Base-by-base conservation (phyloP, 2,113 vertebrate genomes). In the Rattus norvegicus region DNA sequence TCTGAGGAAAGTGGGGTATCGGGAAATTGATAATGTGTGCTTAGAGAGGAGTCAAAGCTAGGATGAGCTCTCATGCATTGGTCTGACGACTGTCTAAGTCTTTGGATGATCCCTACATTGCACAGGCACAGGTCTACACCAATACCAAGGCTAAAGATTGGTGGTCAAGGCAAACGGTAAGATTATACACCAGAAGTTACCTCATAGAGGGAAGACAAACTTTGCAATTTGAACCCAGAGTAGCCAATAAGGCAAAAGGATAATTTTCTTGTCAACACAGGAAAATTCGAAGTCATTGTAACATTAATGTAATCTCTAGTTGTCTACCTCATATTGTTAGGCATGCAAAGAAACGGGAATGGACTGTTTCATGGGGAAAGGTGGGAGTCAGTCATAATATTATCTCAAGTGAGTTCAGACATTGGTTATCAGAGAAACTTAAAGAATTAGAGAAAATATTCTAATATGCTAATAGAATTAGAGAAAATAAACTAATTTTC, bases 271-370 rank as follows among this genome's bases (percentile, higher is more conserved):
- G 88, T 56, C 84, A 95, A 85, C 24, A 49, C 49, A 95, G 79
- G 14, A 91, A 17, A 73, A 91, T 95, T 88, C 22, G 26, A 67
- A 79, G 52, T 90, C 65, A 91, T 52, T 94, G 7, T 16, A 80
- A n/a, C 36, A 65, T 67, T 49, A 56, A 80, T 72, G 52, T 76
- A 59, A 91, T 84, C 33, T 91, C 39, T 91, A 69, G 39, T 95
- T 94, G 85, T 36, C 63, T 93, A 80, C 24, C 59, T 59, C 67
- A 91, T 85, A 96, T 88, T 80, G 92, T 16, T 83, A 85, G 56
- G 47, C 28, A 36, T 75, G 30, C 69, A 95, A 93, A 90, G 39
- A 90, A 95, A 91, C 39, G 80, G 59, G 49, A 80, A 65, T 39
- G 56, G 39, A n/a, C 17, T 6, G 14, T 65, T 79, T 76, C 17